A percentile compares a stretch with the other conserved stretches of the same genome.
Conservation (phyloP, 1,140 invertebrate genomes). For the Listronotus oregonensis region DNA sequence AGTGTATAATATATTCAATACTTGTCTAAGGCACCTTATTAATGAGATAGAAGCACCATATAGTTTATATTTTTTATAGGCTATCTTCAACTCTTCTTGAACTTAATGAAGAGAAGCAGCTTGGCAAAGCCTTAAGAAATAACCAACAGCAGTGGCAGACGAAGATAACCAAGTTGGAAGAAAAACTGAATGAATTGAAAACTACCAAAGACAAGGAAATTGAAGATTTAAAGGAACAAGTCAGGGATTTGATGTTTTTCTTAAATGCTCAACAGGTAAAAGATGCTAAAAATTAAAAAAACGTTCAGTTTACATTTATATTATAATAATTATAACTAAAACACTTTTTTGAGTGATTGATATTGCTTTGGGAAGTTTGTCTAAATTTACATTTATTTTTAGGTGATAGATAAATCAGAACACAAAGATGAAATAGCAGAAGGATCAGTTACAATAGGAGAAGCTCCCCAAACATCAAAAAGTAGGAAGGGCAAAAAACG, state of each 20-base stretch:
- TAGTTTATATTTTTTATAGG: conserved; percentile 44
- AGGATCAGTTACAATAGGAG: conserved; percentile 70
- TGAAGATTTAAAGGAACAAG: conserved; percentile 84
- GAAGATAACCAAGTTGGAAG: conserved; percentile 69
- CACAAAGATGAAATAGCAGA: conserved; percentile 71
- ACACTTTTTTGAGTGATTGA: no score
- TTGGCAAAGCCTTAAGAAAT: conserved; percentile 74
- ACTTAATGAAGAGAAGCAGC: conserved; percentile 77
- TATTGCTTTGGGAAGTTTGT: no score
- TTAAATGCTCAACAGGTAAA: conserved; percentile 79
- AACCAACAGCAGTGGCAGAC: conserved; percentile 81
- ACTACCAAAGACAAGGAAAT: conserved; percentile 73
- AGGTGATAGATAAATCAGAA: conserved; percentile 63
- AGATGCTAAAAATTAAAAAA: no score
- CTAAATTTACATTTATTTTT: conserved; percentile 27
- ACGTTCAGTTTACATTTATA: no score
- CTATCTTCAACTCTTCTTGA: conserved; percentile 65
- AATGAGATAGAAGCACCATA: no score
- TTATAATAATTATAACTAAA: no score
- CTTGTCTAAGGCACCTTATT: no score
- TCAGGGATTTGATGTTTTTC: conserved; percentile 95
- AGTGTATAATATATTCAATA: conserved; percentile 10
- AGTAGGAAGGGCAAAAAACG: conserved; percentile 17
- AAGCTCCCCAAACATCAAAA: conserved; percentile 43
- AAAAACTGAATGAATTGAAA: conserved; percentile 63